Conservation (phyloP, 2,113 vertebrate species). For the Anarhynchus alexandrinus region DNA sequence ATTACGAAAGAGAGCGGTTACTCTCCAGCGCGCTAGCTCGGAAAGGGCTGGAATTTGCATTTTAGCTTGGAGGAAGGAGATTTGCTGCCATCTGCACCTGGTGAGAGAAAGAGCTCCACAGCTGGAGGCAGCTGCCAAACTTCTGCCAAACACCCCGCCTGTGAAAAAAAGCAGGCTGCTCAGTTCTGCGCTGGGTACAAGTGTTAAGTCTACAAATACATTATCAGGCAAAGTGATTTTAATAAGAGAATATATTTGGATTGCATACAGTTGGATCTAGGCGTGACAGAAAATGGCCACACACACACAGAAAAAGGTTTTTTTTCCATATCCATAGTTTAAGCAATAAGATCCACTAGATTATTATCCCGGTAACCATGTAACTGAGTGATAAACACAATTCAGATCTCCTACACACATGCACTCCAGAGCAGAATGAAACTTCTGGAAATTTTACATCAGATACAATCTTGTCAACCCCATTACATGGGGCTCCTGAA, state of each 20-base stretch:
- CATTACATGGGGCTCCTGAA: too few species aligned
- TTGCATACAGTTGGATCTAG: background rate
- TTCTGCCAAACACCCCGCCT: background rate
- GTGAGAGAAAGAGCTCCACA: constrained; percentile 45
- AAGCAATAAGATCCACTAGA: background rate
- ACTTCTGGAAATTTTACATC: background rate
- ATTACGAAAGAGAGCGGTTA: background rate
- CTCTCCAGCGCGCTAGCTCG: background rate
- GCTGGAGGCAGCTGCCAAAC: constrained; percentile 33
- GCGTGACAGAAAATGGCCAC: background rate
- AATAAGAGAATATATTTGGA: background rate
- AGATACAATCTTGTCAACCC: background rate
- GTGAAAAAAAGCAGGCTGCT: background rate
- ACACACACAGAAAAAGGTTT: background rate
- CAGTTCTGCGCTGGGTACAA: background rate
- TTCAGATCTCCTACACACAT: background rate
- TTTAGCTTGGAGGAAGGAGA: constrained; percentile 6
- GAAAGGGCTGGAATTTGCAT: constrained; percentile 22
- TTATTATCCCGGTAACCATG: background rate
- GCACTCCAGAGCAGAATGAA: background rate
- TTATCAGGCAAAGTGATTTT: background rate
- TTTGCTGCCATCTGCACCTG: constrained; percentile 61
- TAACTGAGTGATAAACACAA: background rate
- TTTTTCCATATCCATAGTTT: background rate
- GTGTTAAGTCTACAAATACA: background rate